A percentile compares a stretch with the other conserved stretches of the same genome.
Evolutionary conservation across 2,888 invertebrate genomes (phyloP).

Genomic region (Athalia circularis): DNA sequence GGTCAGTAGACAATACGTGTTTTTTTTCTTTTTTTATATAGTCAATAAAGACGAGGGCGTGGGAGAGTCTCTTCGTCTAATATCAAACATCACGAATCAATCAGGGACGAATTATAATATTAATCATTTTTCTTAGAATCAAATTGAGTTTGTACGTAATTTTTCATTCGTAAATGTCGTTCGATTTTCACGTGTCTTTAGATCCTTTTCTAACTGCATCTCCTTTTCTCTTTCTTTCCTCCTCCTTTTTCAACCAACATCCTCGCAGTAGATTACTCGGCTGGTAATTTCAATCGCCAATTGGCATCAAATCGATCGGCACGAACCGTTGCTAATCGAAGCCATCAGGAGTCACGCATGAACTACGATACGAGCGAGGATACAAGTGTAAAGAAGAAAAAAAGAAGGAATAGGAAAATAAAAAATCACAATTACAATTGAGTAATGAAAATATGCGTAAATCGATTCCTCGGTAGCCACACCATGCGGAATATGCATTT

Average conservation of each 20-base stretch:
- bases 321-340: conserved; percentile 3
- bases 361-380: background rate
- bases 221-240: background rate
- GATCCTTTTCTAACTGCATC: background rate
- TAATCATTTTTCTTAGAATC: background rate
- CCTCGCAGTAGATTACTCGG: background rate
- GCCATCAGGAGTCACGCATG: conserved; percentile 14
- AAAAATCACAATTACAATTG: background rate
- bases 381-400: background rate
- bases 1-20: too few species aligned
- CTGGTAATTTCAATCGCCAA: too few species aligned
- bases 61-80: conserved; percentile 14
- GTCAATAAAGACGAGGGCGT: conserved; percentile 20
- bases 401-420: background rate
- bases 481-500: background rate
- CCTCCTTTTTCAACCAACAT: background rate
- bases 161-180: background rate
- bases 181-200: conserved; percentile 4
- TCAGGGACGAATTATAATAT: background rate
- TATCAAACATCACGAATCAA: background rate
- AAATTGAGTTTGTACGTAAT: too few species aligned
- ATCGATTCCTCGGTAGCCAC: too few species aligned
- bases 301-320: too few species aligned
- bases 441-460: too few species aligned
- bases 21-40: too few species aligned